Evolutionary conservation across 2,888 invertebrate species (phyloP).

Genomic region (Zygaena filipendulae): DNA sequence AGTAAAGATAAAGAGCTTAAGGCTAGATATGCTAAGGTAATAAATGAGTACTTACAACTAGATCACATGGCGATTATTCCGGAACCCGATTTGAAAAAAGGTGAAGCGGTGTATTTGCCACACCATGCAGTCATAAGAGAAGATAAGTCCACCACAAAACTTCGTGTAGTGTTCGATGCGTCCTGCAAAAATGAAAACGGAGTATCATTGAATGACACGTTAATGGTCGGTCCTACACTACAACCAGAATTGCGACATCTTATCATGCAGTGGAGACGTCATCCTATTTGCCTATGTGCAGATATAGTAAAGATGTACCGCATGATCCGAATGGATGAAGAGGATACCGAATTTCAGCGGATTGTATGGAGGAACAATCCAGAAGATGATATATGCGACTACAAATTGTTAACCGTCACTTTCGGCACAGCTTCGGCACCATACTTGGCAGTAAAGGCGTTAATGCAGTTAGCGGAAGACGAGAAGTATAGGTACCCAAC

Average conservation of each 20-base stretch:
- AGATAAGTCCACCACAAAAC: too few relatives aligned
- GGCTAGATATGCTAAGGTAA: slow-evolving; percentile 6
- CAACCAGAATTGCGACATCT: slow-evolving; percentile 20
- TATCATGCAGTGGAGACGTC: slow-evolving; percentile 19
- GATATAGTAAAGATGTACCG: slow-evolving; percentile 24
- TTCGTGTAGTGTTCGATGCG: slow-evolving; percentile 7
- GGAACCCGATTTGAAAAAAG: too few relatives aligned
- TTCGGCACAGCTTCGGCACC: slow-evolving; percentile 10
- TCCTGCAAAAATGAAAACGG: slow-evolving; percentile 3
- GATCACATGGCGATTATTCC: slow-evolving; percentile 8
- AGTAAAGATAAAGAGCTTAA: slow-evolving; percentile 3
- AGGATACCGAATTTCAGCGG: slow-evolving; percentile 18
- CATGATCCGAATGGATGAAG: slow-evolving; percentile 15
- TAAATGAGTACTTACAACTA: slow-evolving; percentile 8
- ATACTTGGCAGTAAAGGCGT: slow-evolving; percentile 11
- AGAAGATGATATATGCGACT: too few relatives aligned
- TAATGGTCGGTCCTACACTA: slow-evolving; percentile 18
- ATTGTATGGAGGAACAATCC: slow-evolving; percentile 8
- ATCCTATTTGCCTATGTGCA: slow-evolving; percentile 17
- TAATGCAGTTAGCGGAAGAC: slow-evolving; percentile 6
- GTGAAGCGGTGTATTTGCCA: too few relatives aligned
- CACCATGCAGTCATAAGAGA: too few relatives aligned
- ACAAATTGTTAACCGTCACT: too few relatives aligned
- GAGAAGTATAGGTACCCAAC: slow-evolving; percentile 5
- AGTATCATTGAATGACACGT: slow-evolving; percentile 18